A percentile compares a stretch with the other conserved stretches of the same genome.
Evolutionary conservation across 2,113 vertebrate genomes (phyloP).

Genomic region (Sinosuthora webbiana): DNA sequence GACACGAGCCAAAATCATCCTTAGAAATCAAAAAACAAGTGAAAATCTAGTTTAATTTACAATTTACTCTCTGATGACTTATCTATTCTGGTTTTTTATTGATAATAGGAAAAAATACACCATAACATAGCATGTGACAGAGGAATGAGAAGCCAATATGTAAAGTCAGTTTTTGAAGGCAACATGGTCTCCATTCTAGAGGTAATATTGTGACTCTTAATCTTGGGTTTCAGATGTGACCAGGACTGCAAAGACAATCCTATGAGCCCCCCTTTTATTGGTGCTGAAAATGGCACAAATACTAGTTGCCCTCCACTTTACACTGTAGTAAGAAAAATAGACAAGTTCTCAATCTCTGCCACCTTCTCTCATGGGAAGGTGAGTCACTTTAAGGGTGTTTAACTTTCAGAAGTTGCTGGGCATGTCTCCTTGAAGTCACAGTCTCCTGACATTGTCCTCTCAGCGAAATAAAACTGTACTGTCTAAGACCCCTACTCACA

Average conservation of each 20-base stretch:
- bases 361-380: background rate
- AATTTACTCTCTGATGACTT: background rate
- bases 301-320: background rate
- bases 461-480: rapidly evolving
- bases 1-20: background rate
- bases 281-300: background rate
- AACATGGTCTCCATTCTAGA: background rate
- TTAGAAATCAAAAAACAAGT: background rate
- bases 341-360: background rate
- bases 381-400: background rate
- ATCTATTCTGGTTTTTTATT: background rate
- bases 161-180: background rate
- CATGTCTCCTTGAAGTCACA: background rate
- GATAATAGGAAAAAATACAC: background rate
- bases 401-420: background rate
- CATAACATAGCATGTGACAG: background rate
- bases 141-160: background rate
- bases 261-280: background rate
- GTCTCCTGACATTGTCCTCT: background rate
- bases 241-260: rapidly evolving
- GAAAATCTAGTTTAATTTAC: background rate
- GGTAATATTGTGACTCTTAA: background rate
- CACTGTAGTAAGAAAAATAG: background rate
- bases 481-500: background rate
- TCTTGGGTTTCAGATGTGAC: background rate